A percentile compares a stretch with the other conserved stretches of the same genome.
phyloP scores from a whole-genome alignment of 2,888 invertebrate genomes.

The Microdon myrmicae region DNA sequence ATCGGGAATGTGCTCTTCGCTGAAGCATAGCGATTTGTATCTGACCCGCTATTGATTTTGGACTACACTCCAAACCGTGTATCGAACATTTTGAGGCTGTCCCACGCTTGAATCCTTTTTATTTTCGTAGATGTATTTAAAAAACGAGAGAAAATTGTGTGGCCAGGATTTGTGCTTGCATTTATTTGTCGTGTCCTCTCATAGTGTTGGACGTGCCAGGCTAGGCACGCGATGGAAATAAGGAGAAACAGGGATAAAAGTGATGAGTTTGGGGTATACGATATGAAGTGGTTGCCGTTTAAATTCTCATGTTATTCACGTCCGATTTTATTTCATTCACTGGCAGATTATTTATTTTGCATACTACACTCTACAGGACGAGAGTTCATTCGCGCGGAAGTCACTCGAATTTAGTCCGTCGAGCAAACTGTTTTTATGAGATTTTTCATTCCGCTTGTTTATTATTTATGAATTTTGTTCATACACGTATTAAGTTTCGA shows the following conservation, averaged over 20 bases:
- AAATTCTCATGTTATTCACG: constrained; percentile 39
- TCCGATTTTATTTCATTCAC: constrained; percentile 16
- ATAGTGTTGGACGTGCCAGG: background rate
- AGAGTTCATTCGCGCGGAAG: constrained; percentile 26
- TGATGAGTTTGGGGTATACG: constrained; percentile 1
- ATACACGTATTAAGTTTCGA: no score
- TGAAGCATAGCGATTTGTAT: constrained; percentile 8
- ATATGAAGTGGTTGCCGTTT: constrained; percentile 19
- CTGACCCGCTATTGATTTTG: constrained; percentile 22
- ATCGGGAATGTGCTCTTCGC: constrained; percentile 8
- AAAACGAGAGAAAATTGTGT: constrained; percentile 3
- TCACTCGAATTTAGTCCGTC: no score
- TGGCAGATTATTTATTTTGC: background rate
- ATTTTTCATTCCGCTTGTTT: no score
- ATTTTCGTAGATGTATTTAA: no score
- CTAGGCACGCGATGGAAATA: background rate
- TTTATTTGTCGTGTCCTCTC: constrained; percentile 4
- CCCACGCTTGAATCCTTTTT: no score
- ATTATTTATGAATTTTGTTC: no score
- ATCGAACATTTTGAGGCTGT: no score
- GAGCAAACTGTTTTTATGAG: no score
- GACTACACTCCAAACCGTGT: constrained; percentile 14
- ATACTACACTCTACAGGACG: no score
- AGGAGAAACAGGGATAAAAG: background rate
- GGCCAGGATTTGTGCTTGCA: constrained; percentile 5